Conservation (phyloP, 2,888 invertebrate genomes). For the Chironomus riparius region DNA sequence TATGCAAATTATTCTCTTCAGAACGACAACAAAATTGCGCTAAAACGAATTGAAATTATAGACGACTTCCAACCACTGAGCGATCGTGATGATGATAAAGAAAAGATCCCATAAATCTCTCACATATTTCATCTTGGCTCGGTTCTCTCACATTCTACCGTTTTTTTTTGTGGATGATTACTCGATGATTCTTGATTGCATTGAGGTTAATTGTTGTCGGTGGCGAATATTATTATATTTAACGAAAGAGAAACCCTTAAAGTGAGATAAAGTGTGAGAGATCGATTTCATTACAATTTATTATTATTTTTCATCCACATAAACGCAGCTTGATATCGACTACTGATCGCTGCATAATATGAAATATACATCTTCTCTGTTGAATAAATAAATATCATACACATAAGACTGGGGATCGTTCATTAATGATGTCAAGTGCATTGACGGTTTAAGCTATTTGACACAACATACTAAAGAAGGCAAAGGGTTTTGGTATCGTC, state of each 20-base stretch:
- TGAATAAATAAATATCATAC: not conserved
- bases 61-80: not conserved
- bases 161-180: not conserved
- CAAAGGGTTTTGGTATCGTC: no score
- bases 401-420: no score
- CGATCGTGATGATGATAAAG: slow-evolving; percentile 12
- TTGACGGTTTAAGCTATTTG: no score
- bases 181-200: not conserved
- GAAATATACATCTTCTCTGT: not conserved
- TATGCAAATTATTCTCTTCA: not conserved
- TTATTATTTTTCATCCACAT: not conserved
- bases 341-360: slow-evolving; percentile 19
- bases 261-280: not conserved
- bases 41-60: not conserved
- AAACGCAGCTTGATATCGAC: slow-evolving; percentile 17
- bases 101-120: slow-evolving; percentile 8
- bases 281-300: slow-evolving; percentile 19
- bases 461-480: no score
- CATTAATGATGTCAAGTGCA: no score
- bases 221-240: not conserved
- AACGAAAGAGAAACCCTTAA: not conserved
- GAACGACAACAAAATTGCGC: no score
- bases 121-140: not conserved
- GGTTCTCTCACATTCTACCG: no score
- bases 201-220: not conserved